Evolutionary conservation across 2,113 vertebrate species (phyloP).

Genomic region (Toxotes jaculatrix): DNA sequence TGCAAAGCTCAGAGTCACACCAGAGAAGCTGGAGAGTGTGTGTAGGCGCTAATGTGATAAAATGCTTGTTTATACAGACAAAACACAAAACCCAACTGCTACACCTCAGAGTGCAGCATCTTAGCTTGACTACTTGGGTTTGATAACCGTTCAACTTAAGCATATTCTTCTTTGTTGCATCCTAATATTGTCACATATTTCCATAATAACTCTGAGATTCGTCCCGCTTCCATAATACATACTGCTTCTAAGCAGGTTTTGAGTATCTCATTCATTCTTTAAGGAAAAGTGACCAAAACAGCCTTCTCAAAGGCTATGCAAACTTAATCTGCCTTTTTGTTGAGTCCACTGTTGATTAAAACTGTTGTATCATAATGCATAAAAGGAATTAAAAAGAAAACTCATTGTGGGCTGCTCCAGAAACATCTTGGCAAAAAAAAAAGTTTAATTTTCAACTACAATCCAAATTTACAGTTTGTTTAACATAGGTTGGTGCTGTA

Average conservation of each 20-base stretch:
- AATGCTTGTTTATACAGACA: constrained; percentile 13
- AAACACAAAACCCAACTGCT: background rate
- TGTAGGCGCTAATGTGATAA: constrained; percentile 2
- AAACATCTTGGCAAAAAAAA: background rate
- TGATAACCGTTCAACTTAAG: background rate
- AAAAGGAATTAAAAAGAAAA: background rate
- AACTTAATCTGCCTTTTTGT: background rate
- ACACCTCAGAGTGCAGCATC: background rate
- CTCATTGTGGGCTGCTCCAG: background rate
- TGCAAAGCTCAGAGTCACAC: constrained; percentile 25
- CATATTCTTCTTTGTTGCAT: background rate
- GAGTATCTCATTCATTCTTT: background rate
- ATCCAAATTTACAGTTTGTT: background rate
- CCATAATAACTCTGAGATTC: background rate
- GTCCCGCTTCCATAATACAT: background rate
- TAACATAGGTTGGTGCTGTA: background rate
- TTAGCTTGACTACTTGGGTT: background rate
- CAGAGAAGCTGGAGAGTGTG: background rate
- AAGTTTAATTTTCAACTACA: background rate
- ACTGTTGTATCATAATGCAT: background rate
- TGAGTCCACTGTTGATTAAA: background rate
- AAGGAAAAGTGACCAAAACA: background rate
- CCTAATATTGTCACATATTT: background rate
- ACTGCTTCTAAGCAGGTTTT: background rate
- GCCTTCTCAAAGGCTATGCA: background rate